Base-by-base conservation (phyloP, 2,113 vertebrate genomes). In the Lycaon pictus region DNA sequence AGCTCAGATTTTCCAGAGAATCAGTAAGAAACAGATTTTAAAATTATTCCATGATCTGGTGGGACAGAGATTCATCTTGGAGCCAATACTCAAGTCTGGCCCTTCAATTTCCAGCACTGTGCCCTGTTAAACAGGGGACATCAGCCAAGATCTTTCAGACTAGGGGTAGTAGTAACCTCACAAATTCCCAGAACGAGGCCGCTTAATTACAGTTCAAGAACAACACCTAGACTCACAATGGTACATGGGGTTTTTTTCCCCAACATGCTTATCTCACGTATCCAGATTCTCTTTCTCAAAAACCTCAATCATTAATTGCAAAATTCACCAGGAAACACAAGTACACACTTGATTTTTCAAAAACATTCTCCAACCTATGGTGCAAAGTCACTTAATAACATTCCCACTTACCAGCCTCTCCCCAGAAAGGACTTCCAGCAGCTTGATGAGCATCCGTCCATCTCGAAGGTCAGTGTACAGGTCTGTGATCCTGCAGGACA, bases 361-460 rank as follows among this genome's bases (percentile, higher is more conserved):
- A 72, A 77, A 11, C 4, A 35, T 51, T 87, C 67, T n/a, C 60
- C 51, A 27, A 81, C 9, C 17, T 15, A 62, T 0, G 8, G 27
- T 27, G 2, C 11, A 19, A 53, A 37, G 23, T 65, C 23, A 51
- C 53, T 43, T 77, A 60, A 27, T 5, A 63, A 23, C 20, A 51
- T 32, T 12, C 5, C 25, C 56, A 98, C 99, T 98, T 96, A 99
- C 99, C 99, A 99, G 99, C 90, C 98, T 99, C 97, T 99, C 99
- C 88, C 99, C 99, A 0, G 99, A 99, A 93, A 99, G 99, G 76
- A 99, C 99, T 97, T 99, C 99, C 98, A 99, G 98, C 74, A 99
- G 99, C 56, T 99, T 99, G 99, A 99, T 99, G 95, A 99, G 99
- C 99, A 99, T 99, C 92, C 99, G 99, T 72, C 99, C 99, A 96